phyloP scores from a whole-genome alignment of 2,113 vertebrate species.

The Pipra filicauda region DNA sequence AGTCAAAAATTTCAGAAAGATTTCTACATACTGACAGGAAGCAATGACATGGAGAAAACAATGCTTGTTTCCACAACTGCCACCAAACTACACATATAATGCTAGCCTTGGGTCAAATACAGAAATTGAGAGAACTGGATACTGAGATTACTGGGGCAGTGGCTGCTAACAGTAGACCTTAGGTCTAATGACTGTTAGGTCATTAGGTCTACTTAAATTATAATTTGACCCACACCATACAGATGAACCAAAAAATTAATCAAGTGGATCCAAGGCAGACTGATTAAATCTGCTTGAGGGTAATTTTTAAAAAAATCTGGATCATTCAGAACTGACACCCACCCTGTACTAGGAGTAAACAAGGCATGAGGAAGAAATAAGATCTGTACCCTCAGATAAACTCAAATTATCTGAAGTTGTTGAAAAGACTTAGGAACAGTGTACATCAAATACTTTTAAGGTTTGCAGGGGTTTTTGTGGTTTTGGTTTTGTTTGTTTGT shows the following conservation, averaged over 20 bases:
- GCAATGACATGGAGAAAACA: background rate
- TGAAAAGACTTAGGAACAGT: background rate
- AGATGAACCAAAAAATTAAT: background rate
- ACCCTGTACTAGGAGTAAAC: background rate
- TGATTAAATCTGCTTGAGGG: background rate
- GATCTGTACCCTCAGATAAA: background rate
- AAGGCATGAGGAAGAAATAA: background rate
- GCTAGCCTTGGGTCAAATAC: background rate
- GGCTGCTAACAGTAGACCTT: background rate
- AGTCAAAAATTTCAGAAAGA: background rate
- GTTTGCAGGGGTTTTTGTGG: background rate
- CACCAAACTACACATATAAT: accelerated
- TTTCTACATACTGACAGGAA: background rate
- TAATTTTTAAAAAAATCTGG: background rate
- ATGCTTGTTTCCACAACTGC: accelerated
- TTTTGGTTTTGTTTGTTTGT: background rate
- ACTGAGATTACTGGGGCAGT: background rate
- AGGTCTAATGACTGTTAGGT: background rate
- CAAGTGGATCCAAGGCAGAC: background rate
- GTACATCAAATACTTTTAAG: background rate
- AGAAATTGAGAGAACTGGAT: background rate
- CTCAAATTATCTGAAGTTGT: background rate
- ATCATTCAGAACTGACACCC: background rate
- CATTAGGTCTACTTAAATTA: background rate
- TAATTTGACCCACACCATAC: background rate